These are phyloP conservation scores for Hyperoplus immaculatus DNA, from an alignment of 2,797 vertebrate genomes.

Conservation along the genomic window DNA sequence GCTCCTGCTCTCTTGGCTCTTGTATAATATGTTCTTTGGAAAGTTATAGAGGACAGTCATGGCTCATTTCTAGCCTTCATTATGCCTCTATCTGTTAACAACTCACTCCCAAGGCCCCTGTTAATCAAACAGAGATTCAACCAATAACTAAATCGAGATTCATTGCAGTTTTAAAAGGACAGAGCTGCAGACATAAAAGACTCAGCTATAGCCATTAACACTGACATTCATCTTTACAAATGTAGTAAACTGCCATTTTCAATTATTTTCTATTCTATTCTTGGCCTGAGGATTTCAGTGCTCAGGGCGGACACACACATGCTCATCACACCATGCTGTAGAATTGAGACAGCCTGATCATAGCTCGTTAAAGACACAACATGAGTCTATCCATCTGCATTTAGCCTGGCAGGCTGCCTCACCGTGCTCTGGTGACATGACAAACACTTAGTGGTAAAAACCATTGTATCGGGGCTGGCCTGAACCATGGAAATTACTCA, in stretches of 20 bases:
- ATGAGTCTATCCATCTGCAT: constrained; percentile 57
- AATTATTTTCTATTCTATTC: not conserved
- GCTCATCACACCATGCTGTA: constrained; percentile 38
- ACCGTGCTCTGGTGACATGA: constrained; percentile 40
- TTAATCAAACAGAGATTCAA: constrained; percentile 51
- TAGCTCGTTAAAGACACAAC: constrained; percentile 57
- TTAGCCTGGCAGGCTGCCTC: constrained; percentile 47
- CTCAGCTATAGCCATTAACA: constrained; percentile 25
- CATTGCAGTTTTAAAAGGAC: constrained; percentile 30
- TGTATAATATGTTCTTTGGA: constrained; percentile 38
- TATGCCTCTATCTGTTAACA: constrained; percentile 26
- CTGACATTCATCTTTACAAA: constrained; percentile 8
- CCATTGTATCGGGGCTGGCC: constrained; percentile 37
- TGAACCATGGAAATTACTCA: constrained; percentile 66
- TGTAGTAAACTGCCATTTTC: not conserved
- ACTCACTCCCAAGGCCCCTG: constrained; percentile 40
- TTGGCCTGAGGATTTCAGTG: constrained; percentile 9
- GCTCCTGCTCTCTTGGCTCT: constrained; percentile 34
- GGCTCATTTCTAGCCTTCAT: constrained; percentile 36
- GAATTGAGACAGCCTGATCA: constrained; percentile 49
- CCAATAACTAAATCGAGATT: constrained; percentile 49
- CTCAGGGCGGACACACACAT: constrained; percentile 19
- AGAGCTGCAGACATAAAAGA: constrained; percentile 1
- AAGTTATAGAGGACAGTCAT: constrained; percentile 27
- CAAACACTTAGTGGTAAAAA: constrained; percentile 47